Conservation (phyloP, 1,140 invertebrate species). For the honey bee (Apis mellifera) region DNA sequence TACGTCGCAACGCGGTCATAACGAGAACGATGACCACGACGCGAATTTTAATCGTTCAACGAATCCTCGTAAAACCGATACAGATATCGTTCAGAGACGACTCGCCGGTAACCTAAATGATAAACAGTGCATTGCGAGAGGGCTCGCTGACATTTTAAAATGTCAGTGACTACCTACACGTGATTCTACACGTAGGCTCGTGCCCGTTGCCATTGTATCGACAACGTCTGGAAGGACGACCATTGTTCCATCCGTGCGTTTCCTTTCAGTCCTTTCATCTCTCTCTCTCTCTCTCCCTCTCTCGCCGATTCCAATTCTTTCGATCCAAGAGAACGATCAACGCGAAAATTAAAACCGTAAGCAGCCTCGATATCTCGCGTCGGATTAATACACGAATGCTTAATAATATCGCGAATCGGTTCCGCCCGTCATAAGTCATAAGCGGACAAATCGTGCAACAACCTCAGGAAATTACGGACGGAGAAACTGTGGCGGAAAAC, state of each 20-base stretch:
- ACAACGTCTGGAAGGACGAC: constrained; percentile 15
- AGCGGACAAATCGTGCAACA: not conserved
- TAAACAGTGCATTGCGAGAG: constrained; percentile 67
- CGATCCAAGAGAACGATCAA: not conserved
- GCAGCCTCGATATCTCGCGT: not conserved
- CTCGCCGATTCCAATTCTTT: too few relatives aligned
- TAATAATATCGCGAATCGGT: not conserved
- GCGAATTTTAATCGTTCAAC: not conserved
- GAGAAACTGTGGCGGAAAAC: not conserved
- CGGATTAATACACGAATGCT: not conserved
- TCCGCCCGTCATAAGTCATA: too few relatives aligned
- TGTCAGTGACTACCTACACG: constrained; percentile 75
- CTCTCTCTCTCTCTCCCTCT: not conserved
- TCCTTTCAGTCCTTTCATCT: not conserved
- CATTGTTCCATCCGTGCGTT: constrained; percentile 20
- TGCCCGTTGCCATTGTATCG: constrained; percentile 62
- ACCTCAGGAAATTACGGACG: not conserved
- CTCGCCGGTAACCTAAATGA: constrained; percentile 62
- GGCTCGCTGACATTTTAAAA: constrained; percentile 74
- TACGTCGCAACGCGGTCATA: not conserved
- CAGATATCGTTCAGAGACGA: constrained; percentile 44
- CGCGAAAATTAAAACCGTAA: not conserved
- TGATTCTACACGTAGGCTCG: constrained; percentile 54
- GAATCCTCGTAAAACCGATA: constrained; percentile 5
- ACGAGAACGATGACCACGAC: not conserved